Percentiles rank a stretch among this genome's conserved stretches.
Conservation (phyloP, 2,888 invertebrate species). For the Cryptocephalus primarius region DNA sequence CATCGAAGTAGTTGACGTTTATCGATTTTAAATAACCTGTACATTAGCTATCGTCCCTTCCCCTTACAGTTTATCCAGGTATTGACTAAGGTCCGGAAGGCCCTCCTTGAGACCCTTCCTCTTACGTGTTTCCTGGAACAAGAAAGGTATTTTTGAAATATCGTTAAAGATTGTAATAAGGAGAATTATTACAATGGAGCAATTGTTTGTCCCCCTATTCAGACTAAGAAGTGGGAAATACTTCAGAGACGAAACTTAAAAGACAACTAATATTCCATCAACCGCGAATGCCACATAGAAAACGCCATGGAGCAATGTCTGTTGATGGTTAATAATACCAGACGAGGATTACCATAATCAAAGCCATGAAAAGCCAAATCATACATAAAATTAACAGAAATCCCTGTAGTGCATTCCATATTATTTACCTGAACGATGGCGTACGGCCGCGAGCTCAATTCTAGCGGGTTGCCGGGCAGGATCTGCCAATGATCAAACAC, state of each 20-base stretch:
- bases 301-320: conserved; percentile 26
- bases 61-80: conserved; percentile 96
- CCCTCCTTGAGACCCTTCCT: conserved; percentile 99
- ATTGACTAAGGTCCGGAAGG: conserved; percentile 88
- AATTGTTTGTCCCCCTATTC: conserved; percentile 41
- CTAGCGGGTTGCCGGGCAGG: conserved; percentile 90
- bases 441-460: conserved; percentile 63
- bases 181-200: background rate
- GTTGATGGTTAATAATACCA: conserved; percentile 19
- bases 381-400: no score
- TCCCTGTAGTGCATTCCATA: no score
- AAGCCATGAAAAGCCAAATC: no score
- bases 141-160: conserved; percentile 11
- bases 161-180: background rate
- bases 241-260: conserved; percentile 37
- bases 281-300: conserved; percentile 26
- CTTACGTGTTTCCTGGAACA: conserved; percentile 81
- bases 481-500: conserved; percentile 99
- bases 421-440: conserved; percentile 60
- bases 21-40: conserved; percentile 25
- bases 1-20: no score
- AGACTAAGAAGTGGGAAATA: conserved; percentile 23
- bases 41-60: conserved; percentile 30
- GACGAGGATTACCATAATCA: no score
- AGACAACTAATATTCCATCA: conserved; percentile 38